Evolutionary conservation across 2,797 vertebrate species (phyloP).

Genomic region (Gymnocypris eckloni): DNA sequence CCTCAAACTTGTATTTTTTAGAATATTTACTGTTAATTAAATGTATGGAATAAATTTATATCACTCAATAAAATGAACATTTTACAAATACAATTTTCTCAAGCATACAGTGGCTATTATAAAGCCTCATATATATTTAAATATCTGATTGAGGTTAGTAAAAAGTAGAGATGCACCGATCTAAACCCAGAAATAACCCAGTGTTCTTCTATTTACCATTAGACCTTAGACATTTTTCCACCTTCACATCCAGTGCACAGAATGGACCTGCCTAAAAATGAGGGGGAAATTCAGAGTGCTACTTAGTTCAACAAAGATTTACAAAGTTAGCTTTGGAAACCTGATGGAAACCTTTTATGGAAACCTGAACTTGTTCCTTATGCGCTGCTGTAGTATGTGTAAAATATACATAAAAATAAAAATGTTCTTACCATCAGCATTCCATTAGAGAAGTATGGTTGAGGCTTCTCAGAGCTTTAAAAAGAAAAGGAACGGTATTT

Average conservation of each 20-base stretch:
- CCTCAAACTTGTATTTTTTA: not conserved
- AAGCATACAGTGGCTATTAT: not conserved
- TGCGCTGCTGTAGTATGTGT: not conserved
- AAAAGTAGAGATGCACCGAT: not conserved
- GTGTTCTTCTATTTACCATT: slow-evolving; percentile 38
- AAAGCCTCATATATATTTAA: not conserved
- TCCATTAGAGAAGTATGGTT: slow-evolving; percentile 80
- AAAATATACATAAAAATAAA: not conserved
- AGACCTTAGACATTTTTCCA: slow-evolving; percentile 61
- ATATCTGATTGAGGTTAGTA: not conserved
- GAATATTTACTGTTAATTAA: not conserved
- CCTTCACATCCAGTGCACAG: slow-evolving; percentile 73
- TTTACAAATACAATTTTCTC: not conserved
- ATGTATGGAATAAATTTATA: not conserved
- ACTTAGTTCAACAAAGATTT: not conserved
- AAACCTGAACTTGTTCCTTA: not conserved
- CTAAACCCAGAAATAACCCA: not conserved
- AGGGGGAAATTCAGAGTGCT: not conserved
- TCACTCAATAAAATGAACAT: not conserved
- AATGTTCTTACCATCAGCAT: slow-evolving; percentile 81
- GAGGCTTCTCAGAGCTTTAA: slow-evolving; percentile 72
- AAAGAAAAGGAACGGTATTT: slow-evolving; percentile 45
- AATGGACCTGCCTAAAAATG: slow-evolving; percentile 73
- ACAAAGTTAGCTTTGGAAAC: not conserved
- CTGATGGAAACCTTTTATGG: not conserved